Evolutionary conservation across 2,888 invertebrate species (phyloP).

Genomic region (Yponomeuta evonymella): DNA sequence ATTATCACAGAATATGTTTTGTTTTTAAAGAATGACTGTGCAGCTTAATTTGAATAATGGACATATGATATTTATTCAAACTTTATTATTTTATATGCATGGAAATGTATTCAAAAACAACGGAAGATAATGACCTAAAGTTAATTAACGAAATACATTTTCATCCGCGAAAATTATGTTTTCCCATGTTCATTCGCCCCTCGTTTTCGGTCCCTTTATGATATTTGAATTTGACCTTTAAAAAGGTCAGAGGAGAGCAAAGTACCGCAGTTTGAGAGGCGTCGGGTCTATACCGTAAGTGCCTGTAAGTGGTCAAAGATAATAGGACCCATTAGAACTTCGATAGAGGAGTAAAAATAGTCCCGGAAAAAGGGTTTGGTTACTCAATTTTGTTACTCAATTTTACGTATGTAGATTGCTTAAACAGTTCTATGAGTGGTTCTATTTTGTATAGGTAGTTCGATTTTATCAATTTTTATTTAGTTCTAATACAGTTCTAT

Average conservation of each 20-base stretch:
- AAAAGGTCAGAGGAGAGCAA: neutral
- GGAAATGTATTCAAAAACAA: neutral
- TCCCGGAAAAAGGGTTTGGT: neutral
- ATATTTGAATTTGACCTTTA: neutral
- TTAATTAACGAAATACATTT: neutral
- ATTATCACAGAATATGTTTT: no score
- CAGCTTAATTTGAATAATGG: no score
- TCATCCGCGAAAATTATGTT: neutral
- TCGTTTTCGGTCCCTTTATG: neutral
- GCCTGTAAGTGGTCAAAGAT: conserved; percentile 6
- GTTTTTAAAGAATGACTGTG: no score
- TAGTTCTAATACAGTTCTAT: no score
- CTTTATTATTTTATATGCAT: no score
- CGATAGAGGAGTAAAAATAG: neutral
- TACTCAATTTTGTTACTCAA: neutral
- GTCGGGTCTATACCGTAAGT: neutral
- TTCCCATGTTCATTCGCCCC: neutral
- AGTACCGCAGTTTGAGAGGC: conserved; percentile 3
- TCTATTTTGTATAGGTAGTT: no score
- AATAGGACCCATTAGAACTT: neutral
- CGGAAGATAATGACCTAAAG: neutral
- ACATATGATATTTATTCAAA: no score
- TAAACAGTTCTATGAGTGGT: neutral
- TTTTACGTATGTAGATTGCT: neutral
- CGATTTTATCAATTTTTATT: no score